phyloP scores from a whole-genome alignment of 2,888 invertebrate species.

The Drosophila lutescens region DNA sequence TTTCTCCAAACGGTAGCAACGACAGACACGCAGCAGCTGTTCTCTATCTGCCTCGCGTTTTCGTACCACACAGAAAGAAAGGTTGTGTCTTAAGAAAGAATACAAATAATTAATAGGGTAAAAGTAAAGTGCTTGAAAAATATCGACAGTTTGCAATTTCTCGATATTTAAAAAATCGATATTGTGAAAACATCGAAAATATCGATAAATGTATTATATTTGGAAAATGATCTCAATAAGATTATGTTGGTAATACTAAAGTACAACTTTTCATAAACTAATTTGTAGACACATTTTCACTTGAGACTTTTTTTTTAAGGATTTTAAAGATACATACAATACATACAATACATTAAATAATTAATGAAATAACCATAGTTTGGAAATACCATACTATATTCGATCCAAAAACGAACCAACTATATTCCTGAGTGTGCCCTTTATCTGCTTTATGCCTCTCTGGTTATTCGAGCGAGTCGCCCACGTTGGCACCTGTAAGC shows the following conservation, averaged over 20 bases:
- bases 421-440: background rate
- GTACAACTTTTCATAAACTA: too few species aligned
- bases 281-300: too few species aligned
- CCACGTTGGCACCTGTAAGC: conserved; percentile 32
- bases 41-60: background rate
- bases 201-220: too few species aligned
- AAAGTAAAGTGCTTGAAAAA: too few species aligned
- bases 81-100: background rate
- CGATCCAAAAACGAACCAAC: background rate
- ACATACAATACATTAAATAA: too few species aligned
- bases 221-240: too few species aligned
- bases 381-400: too few species aligned
- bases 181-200: too few species aligned
- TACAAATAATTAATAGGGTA: background rate
- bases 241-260: too few species aligned
- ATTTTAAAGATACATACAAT: background rate
- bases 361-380: too few species aligned
- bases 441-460: conserved; percentile 13
- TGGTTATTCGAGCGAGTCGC: conserved; percentile 22
- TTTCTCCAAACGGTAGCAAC: conserved; percentile 50
- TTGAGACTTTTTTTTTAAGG: background rate
- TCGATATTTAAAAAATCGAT: too few species aligned
- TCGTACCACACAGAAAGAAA: conserved; percentile 3
- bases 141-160: too few species aligned
- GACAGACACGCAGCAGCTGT: conserved; percentile 39